Evolutionary conservation across 1,140 invertebrate genomes (phyloP), one percentile per base, ranked within the genome.

Genomic region (Sitophilus oryzae): DNA sequence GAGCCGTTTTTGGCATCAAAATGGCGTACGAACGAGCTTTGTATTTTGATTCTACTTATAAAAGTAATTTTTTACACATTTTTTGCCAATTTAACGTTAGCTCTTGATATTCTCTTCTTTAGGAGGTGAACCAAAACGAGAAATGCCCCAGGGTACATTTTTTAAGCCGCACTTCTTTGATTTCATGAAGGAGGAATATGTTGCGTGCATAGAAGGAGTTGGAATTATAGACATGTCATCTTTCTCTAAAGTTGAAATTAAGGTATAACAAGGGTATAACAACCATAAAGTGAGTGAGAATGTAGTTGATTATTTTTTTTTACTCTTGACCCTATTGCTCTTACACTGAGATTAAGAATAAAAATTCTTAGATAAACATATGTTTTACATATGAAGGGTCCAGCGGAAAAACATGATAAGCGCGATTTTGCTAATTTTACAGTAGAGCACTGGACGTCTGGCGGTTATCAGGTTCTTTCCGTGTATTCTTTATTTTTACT

Each of bases 191-290:
- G 76, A 82, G 62, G 89, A 92, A 71, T 91, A 89, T 73, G 72
- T 79, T 63, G 87, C 88, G 2, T 90, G 87, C 65, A 74, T 84
- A 46, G 85, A 90, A 74, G 77, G 83, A 23, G 87, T 90, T 22
- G 85, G 85, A 56, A 76, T 92, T 25, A 83, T 90, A 56, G 89
- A 92, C 70, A 91, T 91, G 82, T 89, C 86, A 23, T 89, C 85
- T 6, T 91, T 91, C 75, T 83, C 86, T 18, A 92, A 92, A 72
- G 82, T 90, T 59, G 82, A 88, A 74, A 79, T 91, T 36, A 84
- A 78, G 73, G 84, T 86, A 72, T 68, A n/a, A n/a, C n/a, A n/a
- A n/a, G n/a, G n/a, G n/a, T n/a, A n/a, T n/a, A n/a, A n/a, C n/a
- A n/a, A n/a, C n/a, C n/a, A n/a, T n/a, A n/a, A n/a, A n/a, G n/a